A percentile compares a stretch with the other conserved stretches of the same genome.
These are phyloP conservation scores for Peromyscus leucopus DNA, from an alignment of 2,113 vertebrate species.

Conservation along the genomic window DNA sequence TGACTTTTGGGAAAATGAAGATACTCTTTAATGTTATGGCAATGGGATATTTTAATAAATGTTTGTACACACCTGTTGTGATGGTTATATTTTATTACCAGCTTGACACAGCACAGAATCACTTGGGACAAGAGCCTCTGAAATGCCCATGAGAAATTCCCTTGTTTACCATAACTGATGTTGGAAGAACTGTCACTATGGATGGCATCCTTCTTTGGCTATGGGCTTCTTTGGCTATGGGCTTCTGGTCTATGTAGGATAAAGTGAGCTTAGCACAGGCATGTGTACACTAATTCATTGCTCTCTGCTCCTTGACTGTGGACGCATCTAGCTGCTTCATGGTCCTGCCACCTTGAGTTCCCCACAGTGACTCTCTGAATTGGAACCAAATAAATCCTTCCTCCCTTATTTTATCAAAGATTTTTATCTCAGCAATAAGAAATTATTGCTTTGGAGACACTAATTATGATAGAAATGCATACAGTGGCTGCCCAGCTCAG, in stretches of 20 bases:
- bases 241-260: background rate
- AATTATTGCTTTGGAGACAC: background rate
- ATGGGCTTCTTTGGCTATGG: background rate
- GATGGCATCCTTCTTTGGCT: background rate
- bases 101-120: background rate
- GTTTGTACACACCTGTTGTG: background rate
- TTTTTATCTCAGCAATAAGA: background rate
- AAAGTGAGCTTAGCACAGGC: background rate
- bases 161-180: background rate
- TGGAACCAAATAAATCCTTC: background rate
- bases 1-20: background rate
- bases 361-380: background rate
- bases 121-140: background rate
- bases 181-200: background rate
- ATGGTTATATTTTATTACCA: background rate
- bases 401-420: background rate
- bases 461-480: background rate
- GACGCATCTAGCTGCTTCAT: background rate
- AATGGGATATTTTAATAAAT: background rate
- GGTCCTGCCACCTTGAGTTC: background rate
- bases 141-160: background rate
- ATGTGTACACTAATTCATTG: background rate
- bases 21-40: background rate
- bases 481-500: background rate
- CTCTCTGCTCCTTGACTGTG: background rate